These are phyloP conservation scores for Ibycter americanus DNA, from an alignment of 2,797 vertebrate species.

Conservation along the genomic window DNA sequence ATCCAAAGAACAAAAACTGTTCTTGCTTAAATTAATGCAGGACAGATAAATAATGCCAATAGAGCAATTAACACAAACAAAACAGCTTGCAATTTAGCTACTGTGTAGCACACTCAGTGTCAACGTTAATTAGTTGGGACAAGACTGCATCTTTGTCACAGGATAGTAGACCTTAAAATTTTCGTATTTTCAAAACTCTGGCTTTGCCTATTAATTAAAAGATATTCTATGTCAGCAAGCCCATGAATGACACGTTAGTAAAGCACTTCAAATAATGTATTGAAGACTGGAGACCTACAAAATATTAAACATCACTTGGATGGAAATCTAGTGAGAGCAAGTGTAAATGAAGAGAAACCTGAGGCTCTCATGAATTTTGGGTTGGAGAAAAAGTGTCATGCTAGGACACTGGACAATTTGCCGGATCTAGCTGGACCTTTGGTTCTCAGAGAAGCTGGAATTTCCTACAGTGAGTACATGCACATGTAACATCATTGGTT, in stretches of 20 bases:
- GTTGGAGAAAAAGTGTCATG: neutral
- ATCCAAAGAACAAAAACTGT: constrained; percentile 49
- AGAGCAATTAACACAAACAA: constrained; percentile 58
- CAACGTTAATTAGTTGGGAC: constrained; percentile 55
- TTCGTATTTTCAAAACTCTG: neutral
- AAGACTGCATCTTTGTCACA: constrained; percentile 30
- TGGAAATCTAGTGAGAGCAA: neutral
- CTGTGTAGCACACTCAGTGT: neutral
- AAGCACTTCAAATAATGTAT: neutral
- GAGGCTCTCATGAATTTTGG: neutral
- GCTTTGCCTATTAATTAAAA: neutral
- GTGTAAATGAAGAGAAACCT: neutral
- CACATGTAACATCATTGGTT: neutral
- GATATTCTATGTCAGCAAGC: neutral
- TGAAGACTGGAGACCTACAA: neutral
- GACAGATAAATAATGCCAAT: constrained; percentile 53
- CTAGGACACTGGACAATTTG: neutral
- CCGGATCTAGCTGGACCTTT: neutral
- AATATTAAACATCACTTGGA: neutral
- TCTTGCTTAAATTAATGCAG: constrained; percentile 51
- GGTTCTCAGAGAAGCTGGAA: neutral
- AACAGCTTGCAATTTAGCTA: constrained; percentile 57
- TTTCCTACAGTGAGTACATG: neutral
- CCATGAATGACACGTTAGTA: neutral
- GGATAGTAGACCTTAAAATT: neutral